Conservation (phyloP, 2,797 vertebrate genomes). For the Clarias pachynema region DNA sequence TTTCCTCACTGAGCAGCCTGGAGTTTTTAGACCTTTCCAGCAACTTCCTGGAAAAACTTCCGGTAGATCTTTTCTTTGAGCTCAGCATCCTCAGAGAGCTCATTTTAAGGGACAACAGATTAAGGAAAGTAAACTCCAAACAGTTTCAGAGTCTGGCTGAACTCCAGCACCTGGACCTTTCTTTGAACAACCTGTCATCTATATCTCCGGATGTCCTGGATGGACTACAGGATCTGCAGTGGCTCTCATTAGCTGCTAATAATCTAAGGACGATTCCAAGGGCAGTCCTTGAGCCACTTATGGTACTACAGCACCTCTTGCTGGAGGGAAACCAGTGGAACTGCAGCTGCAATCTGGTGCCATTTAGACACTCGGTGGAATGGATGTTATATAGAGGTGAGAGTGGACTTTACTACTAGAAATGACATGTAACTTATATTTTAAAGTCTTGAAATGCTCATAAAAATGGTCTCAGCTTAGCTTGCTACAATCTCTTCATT, state of each 20-base stretch:
- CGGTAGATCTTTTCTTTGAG: constrained; percentile 71
- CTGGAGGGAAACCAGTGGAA: constrained; percentile 92
- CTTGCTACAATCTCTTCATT: neutral
- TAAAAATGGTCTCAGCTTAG: neutral
- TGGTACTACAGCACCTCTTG: constrained; percentile 82
- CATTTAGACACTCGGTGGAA: constrained; percentile 96
- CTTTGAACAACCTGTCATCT: constrained; percentile 83
- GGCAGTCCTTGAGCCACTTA: constrained; percentile 85
- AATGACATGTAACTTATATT: neutral
- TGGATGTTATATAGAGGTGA: constrained; percentile 89
- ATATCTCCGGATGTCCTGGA: constrained; percentile 86
- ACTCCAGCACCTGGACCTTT: constrained; percentile 87
- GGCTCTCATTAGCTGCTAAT: constrained; percentile 88
- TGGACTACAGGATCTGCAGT: constrained; percentile 79
- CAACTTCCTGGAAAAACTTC: constrained; percentile 80
- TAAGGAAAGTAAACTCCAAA: constrained; percentile 81
- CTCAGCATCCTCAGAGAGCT: constrained; percentile 76
- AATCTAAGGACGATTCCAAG: constrained; percentile 84
- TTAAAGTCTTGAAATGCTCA: neutral
- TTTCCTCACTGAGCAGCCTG: constrained; percentile 79
- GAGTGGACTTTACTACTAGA: constrained; percentile 30
- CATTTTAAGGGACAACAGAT: constrained; percentile 78
- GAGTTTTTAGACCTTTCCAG: constrained; percentile 88
- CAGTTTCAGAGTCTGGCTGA: constrained; percentile 79
- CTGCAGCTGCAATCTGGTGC: constrained; percentile 89